Evolutionary conservation across 2,888 invertebrate species (phyloP), one percentile per base, ranked within the genome.

Genomic region (Noctua comes): DNA sequence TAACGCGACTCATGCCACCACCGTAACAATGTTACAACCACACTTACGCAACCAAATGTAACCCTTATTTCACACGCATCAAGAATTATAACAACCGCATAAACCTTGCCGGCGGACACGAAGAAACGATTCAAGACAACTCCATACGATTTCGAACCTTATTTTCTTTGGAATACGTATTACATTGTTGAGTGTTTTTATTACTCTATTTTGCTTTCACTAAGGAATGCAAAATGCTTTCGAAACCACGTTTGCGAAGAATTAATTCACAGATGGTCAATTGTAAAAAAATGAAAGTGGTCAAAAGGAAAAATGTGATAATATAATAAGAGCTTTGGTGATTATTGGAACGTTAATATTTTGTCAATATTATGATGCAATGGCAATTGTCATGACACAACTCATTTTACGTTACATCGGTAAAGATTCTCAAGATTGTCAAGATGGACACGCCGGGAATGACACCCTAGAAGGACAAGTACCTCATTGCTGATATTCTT

Each of bases 171-270:
- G 0, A 16, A 80, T 85, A 90, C 71, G 82, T 77, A 65, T 62
- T 24, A 43, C 68, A 71, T 73, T 68, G 24, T 64, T 48, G 8
- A 54, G 27, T 62, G 16, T 69, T 66, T 77, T 73, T 83, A 76
- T 82, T 88, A 69, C 68, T 90, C 87, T 92, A 90, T 93, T 93
- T 93, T 91, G 91, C 93, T 93, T 93, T 93, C 93, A 92, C 93
- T 90, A n/a, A 83, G 83, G 89, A 89, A 91, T 90, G 88, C 87
- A 81, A 90, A 90, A 86, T 87, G 90, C 90, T 92, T 92, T 92
- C 91, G 87, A 91, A 88, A 89, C 87, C 87, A 86, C 81, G 85
- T 86, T 86, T 77, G 81, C 82, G 76, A 87, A 87, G 82, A 90
- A 91, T 91, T 88, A 89, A 90, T 91, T 88, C 79, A 83, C 86